Conservation (phyloP, 2,113 vertebrate genomes). For the Apeltes quadracus region DNA sequence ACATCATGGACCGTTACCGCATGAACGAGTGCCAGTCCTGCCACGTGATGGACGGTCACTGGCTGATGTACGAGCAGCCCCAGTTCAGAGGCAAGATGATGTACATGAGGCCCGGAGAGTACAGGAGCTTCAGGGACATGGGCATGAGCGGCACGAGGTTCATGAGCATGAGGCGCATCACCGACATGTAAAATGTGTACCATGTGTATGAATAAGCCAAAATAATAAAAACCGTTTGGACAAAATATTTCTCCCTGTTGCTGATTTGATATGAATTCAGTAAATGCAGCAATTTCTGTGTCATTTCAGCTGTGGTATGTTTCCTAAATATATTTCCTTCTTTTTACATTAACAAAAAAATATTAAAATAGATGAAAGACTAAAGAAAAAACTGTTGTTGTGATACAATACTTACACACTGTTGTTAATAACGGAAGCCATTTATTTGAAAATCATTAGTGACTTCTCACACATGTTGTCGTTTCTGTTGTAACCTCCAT, state of each 20-base stretch:
- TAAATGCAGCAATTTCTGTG: neutral
- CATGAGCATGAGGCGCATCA: slow-evolving; percentile 75
- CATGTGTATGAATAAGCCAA: slow-evolving; percentile 9
- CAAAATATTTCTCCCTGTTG: neutral
- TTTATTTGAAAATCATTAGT: neutral
- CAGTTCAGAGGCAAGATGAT: slow-evolving; percentile 75
- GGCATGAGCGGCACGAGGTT: slow-evolving; percentile 51
- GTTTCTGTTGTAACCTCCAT: neutral
- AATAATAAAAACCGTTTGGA: slow-evolving; percentile 42
- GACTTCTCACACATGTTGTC: too few species aligned
- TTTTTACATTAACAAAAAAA: neutral
- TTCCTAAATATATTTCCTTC: neutral
- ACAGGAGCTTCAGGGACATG: slow-evolving; percentile 74
- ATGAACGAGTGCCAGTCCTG: slow-evolving; percentile 78
- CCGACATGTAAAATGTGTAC: slow-evolving; percentile 57
- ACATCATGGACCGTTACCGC: slow-evolving; percentile 67
- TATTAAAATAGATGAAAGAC: neutral
- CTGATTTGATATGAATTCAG: neutral
- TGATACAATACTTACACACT: neutral
- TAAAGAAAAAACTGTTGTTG: neutral
- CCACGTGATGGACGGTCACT: slow-evolving; percentile 80
- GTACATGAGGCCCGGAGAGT: slow-evolving; percentile 76
- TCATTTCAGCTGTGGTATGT: too few species aligned
- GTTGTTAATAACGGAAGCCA: neutral
- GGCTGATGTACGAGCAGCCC: slow-evolving; percentile 80